Conservation (phyloP, 1,140 invertebrate genomes). For the Mactra quadrangularis region DNA sequence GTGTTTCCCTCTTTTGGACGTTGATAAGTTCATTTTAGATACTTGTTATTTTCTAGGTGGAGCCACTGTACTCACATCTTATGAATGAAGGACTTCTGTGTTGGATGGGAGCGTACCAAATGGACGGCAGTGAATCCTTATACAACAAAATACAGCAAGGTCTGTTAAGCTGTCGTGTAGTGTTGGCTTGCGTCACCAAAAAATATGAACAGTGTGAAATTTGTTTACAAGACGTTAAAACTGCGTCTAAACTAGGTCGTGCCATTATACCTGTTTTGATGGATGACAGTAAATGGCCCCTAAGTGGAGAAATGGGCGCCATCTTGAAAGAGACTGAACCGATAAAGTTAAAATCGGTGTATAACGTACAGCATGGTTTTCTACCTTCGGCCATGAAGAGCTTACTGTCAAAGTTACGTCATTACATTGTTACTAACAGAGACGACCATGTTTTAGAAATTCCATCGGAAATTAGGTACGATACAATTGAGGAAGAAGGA, state of each 20-base stretch:
- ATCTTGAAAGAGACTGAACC: neutral
- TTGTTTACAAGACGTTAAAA: slow-evolving; percentile 32
- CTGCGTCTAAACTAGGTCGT: slow-evolving; percentile 31
- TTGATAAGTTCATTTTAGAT: no score
- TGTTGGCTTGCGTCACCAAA: slow-evolving; percentile 38
- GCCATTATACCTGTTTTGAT: slow-evolving; percentile 43
- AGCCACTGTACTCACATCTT: slow-evolving; percentile 26
- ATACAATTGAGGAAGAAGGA: neutral
- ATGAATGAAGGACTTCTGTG: slow-evolving; percentile 6
- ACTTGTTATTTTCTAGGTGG: slow-evolving; percentile 10
- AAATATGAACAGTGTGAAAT: slow-evolving; percentile 15
- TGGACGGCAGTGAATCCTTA: slow-evolving; percentile 37
- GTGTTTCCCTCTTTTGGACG: no score
- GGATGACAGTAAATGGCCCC: slow-evolving; percentile 23
- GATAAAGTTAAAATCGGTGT: neutral
- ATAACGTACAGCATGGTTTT: neutral
- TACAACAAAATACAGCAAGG: slow-evolving; percentile 55
- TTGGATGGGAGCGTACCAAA: slow-evolving; percentile 47
- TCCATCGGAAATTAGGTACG: neutral
- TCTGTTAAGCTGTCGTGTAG: slow-evolving; percentile 29
- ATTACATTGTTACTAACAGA: neutral
- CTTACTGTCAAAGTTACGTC: neutral
- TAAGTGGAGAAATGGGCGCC: slow-evolving; percentile 15
- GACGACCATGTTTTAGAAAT: neutral
- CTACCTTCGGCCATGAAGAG: neutral